phyloP scores from a whole-genome alignment of 92 coral and sea anemone genomes.

The Montipora capitata region DNA sequence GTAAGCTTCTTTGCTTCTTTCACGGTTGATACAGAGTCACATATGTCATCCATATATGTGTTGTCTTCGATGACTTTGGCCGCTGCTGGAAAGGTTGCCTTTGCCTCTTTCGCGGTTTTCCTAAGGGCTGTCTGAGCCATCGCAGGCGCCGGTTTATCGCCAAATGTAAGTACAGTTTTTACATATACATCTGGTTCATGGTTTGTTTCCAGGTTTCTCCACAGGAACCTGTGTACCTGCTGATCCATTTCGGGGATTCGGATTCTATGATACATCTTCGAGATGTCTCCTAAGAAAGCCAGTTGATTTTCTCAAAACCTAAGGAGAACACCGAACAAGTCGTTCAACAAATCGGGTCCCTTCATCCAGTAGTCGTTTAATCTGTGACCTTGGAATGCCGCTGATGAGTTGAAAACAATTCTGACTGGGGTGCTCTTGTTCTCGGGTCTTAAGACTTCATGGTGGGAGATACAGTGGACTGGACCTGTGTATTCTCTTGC shows the following conservation, averaged over 20 bases:
- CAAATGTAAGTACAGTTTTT: conserved; percentile 64
- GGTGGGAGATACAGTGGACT: conserved; percentile 72
- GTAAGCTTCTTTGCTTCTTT: conserved; percentile 41
- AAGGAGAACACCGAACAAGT: conserved; percentile 68
- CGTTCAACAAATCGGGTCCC: conserved; percentile 73
- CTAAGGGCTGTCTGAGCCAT: conserved; percentile 78
- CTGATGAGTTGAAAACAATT: conserved; percentile 76
- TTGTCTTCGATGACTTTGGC: conserved; percentile 64
- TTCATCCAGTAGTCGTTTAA: conserved; percentile 81
- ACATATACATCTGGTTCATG: conserved; percentile 68
- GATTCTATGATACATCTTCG: conserved; percentile 72
- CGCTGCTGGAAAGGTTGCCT: conserved; percentile 66
- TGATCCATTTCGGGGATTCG: conserved; percentile 70
- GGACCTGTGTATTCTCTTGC: conserved; percentile 44
- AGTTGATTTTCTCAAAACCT: conserved; percentile 66
- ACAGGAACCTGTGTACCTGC: conserved; percentile 77
- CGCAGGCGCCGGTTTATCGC: conserved; percentile 86
- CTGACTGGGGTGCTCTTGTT: conserved; percentile 66
- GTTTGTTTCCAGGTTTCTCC: conserved; percentile 73
- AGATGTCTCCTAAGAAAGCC: conserved; percentile 67
- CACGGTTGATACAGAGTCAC: conserved; percentile 56
- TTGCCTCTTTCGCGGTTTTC: conserved; percentile 69
- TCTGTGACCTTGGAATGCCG: conserved; percentile 66
- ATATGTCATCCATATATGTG: conserved; percentile 78
- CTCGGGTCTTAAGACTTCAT: conserved; percentile 69